phyloP scores from a whole-genome alignment of 2,113 vertebrate species.

The Amia ocellicauda region DNA sequence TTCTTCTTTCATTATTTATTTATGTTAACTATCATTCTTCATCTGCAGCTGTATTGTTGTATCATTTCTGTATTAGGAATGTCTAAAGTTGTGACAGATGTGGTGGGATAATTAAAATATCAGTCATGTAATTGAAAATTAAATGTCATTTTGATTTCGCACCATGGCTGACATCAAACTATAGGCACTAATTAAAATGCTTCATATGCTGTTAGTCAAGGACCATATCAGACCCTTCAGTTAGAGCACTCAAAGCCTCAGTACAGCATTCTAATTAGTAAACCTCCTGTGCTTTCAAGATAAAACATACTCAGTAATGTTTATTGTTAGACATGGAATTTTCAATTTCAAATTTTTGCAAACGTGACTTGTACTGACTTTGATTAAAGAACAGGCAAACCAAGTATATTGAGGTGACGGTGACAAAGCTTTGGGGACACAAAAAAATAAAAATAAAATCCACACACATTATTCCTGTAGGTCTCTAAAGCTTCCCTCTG shows the following conservation, averaged over 20 bases:
- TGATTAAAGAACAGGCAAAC: slow-evolving; percentile 2
- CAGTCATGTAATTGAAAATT: slow-evolving; percentile 41
- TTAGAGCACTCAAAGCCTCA: slow-evolving; percentile 23
- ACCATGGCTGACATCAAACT: slow-evolving; percentile 21
- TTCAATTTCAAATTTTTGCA: slow-evolving; percentile 3
- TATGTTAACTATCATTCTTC: slow-evolving; percentile 17
- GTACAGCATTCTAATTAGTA: slow-evolving; percentile 32
- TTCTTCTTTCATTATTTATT: too few species aligned
- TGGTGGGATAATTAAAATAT: slow-evolving; percentile 43
- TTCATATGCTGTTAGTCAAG: slow-evolving; percentile 25
- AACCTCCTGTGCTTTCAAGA: slow-evolving; percentile 31
- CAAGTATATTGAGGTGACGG: background rate
- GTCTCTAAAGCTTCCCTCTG: background rate
- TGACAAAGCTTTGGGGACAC: background rate
- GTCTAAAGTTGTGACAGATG: slow-evolving; percentile 31
- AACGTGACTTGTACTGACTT: slow-evolving; percentile 5
- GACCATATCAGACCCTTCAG: slow-evolving; percentile 25
- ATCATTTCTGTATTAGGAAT: slow-evolving; percentile 24
- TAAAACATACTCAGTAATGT: slow-evolving; percentile 29
- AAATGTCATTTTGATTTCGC: slow-evolving; percentile 44
- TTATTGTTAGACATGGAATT: slow-evolving; percentile 17
- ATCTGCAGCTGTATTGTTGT: slow-evolving; percentile 28
- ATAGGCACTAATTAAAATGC: slow-evolving; percentile 31
- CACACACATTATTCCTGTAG: background rate
- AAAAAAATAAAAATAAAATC: background rate